Percentiles rank a stretch among this genome's conserved stretches.
Conservation (phyloP, 2,797 vertebrate species). For the Leptodactylus fallax region DNA sequence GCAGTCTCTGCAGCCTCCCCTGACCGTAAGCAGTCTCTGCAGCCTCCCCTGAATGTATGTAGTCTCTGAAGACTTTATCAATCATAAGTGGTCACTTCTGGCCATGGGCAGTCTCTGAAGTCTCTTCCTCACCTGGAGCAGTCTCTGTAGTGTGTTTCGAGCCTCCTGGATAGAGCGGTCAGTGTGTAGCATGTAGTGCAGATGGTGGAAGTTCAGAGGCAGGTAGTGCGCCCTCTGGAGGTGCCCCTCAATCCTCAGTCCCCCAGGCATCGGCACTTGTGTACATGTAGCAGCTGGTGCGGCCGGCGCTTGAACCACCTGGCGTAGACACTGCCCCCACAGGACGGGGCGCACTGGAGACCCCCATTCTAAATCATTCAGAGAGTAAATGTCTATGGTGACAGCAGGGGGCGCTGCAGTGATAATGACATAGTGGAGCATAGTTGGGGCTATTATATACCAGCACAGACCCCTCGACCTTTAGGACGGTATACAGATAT, state of each 20-base stretch:
- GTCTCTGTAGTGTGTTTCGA: slow-evolving; percentile 65
- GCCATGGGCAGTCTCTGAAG: neutral
- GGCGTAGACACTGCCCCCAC: slow-evolving; percentile 20
- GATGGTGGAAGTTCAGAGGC: slow-evolving; percentile 70
- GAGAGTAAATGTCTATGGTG: too few relatives aligned
- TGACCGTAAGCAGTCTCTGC: neutral
- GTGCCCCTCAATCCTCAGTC: slow-evolving; percentile 65
- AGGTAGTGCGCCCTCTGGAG: slow-evolving; percentile 72
- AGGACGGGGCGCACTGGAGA: neutral
- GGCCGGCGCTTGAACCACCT: slow-evolving; percentile 57
- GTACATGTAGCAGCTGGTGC: slow-evolving; percentile 64
- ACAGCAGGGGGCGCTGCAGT: neutral
- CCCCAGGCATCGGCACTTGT: slow-evolving; percentile 43
- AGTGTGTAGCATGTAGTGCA: slow-evolving; percentile 76
- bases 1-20: neutral
- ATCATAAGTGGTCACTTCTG: too few relatives aligned
- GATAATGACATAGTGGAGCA: too few relatives aligned
- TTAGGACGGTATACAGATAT: too few relatives aligned
- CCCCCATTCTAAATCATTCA: too few relatives aligned
- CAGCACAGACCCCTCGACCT: too few relatives aligned
- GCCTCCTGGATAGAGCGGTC: slow-evolving; percentile 69
- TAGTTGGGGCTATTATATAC: too few relatives aligned
- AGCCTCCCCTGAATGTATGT: too few relatives aligned
- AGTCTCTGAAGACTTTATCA: too few relatives aligned
- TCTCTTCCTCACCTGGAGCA: neutral